Conservation (phyloP, 2,888 invertebrate species). For the Eupithecia dodoneata region DNA sequence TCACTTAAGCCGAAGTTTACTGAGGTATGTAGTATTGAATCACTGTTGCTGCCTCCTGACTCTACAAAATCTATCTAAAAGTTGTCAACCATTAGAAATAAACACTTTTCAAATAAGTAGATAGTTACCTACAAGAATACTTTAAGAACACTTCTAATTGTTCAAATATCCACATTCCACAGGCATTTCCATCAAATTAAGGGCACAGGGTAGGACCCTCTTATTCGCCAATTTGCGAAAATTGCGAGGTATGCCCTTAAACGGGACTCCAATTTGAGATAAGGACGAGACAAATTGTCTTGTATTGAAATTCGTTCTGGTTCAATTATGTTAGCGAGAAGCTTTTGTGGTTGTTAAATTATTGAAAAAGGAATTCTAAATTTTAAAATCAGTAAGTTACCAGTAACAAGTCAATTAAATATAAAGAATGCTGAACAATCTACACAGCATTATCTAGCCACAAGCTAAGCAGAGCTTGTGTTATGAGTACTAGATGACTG, state of each 20-base stretch:
- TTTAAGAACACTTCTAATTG: slow-evolving; percentile 8
- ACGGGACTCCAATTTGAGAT: slow-evolving; percentile 65
- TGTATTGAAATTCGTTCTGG: slow-evolving; percentile 54
- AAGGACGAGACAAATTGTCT: slow-evolving; percentile 63
- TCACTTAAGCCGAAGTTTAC: no score
- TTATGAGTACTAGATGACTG: no score
- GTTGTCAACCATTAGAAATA: not conserved
- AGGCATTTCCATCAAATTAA: slow-evolving; percentile 56
- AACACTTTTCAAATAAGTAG: not conserved
- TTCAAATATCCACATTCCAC: slow-evolving; percentile 17
- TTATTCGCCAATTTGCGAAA: slow-evolving; percentile 66
- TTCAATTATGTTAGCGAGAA: slow-evolving; percentile 50
- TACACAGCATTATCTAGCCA: no score
- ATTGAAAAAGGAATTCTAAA: not conserved
- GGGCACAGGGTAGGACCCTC: slow-evolving; percentile 48
- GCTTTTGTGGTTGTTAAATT: not conserved
- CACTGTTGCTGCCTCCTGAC: no score
- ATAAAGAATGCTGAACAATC: no score
- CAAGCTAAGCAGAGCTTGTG: no score
- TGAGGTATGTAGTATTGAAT: no score
- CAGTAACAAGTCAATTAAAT: not conserved
- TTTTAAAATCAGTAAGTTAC: not conserved
- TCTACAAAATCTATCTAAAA: not conserved
- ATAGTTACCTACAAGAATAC: not conserved
- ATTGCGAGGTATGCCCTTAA: slow-evolving; percentile 64